These are phyloP conservation scores for Drosophila mimetica DNA, from an alignment of 2,888 invertebrate genomes.

Conservation along the genomic window DNA sequence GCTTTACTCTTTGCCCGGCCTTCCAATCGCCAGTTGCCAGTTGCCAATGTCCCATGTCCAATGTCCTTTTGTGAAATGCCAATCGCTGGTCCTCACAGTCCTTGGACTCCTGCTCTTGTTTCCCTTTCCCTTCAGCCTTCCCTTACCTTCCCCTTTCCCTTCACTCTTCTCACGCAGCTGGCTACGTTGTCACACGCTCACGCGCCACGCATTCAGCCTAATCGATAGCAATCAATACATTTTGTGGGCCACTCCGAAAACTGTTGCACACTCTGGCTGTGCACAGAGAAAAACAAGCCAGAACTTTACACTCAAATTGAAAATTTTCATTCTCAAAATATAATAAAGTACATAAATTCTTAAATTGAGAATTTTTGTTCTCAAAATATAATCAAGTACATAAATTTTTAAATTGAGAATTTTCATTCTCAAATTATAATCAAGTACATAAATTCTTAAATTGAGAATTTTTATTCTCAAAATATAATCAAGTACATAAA, in stretches of 20 bases:
- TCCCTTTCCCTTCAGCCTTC: neutral
- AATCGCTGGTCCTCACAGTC: conserved; percentile 24
- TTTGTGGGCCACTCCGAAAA: conserved; percentile 33
- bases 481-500: no score
- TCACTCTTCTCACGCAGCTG: neutral
- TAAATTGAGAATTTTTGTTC: no score
- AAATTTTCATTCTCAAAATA: no score
- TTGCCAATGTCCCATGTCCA: neutral
- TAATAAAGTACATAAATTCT: no score
- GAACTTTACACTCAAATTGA: no score
- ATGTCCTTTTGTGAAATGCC: conserved; percentile 39
- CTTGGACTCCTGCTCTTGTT: neutral
- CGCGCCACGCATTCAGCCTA: conserved; percentile 32
- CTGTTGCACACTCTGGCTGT: conserved; percentile 38
- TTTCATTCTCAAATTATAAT: no score
- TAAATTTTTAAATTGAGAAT: no score
- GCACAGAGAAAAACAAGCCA: no score
- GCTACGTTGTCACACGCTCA: conserved; percentile 6
- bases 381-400: no score
- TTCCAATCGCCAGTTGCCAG: conserved; percentile 5
- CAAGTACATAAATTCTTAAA: no score
- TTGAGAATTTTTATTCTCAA: no score
- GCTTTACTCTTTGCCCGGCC: conserved; percentile 45
- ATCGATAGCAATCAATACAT: conserved; percentile 74
- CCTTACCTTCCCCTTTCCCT: neutral